Evolutionary conservation across 2,797 vertebrate species (phyloP), one percentile per base, ranked within the genome.

Genomic region (Rhinoraja longicauda): DNA sequence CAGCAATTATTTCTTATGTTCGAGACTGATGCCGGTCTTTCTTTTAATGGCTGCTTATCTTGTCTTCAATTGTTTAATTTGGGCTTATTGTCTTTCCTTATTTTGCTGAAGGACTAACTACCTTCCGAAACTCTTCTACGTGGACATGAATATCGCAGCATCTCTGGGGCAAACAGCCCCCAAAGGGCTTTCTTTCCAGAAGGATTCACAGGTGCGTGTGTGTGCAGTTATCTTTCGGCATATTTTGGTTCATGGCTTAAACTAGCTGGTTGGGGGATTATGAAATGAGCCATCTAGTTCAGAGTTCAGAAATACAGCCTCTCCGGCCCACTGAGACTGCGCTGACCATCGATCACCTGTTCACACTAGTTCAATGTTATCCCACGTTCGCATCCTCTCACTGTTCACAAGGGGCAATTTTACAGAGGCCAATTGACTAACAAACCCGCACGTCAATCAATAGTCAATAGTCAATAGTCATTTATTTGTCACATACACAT

Each of bases 41-140:
- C 19, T 53, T 29, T 32, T 73, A 26, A 53, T 57, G 72, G 53
- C 45, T 13, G 29, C 10, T 75, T 32, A 70, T 53, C 62, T 70
- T 29, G 90, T 57, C 57, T 77, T 84, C 67, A 93, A 36, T 13
- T 91, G 39, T 1, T 93, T 64, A 13, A 45, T 73, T 32, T 77
- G 53, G 36, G 12, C 67, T 39, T 70, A 29, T 88, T 57, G 32
- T 79, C 24, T 67, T 75, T 6, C 73, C 15, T 26, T 29, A 53
- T 90, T 81, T 84, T 75, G 4, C 79, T 67, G 12, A 82, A 94
- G 93, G 70, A 79, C 45, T 29, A 57, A 1, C 36, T 94, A 76
- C 2, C 93, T 94, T 72, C 95, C 94, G 0, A 92, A 93, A 93
- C 82, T 93, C 19, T 94, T 94, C 93, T 93, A 94, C 0, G 70